Conservation (phyloP, 2,113 vertebrate genomes). For the Pedetes capensis region DNA sequence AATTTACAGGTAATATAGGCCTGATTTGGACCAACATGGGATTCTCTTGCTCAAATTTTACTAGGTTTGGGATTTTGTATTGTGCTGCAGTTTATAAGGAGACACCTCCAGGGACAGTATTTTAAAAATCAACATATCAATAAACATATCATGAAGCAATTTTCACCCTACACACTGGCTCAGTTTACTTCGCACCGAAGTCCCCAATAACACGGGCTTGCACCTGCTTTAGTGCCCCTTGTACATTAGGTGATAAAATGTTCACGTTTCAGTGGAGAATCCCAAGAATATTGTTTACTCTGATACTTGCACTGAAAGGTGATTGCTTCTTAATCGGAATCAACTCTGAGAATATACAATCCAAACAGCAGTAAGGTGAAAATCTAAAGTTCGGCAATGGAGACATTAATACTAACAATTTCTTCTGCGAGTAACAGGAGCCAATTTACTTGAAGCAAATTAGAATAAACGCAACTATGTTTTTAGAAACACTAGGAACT, state of each 20-base stretch:
- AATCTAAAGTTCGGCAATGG: not conserved
- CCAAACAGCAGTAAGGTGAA: not conserved
- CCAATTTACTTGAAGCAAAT: conserved; percentile 11
- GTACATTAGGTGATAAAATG: not conserved
- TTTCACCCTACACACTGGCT: not conserved
- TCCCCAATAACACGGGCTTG: not conserved
- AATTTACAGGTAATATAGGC: not conserved
- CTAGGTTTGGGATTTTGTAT: not conserved
- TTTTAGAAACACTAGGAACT: conserved; percentile 61
- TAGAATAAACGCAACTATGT: not conserved
- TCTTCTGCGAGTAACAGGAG: not conserved
- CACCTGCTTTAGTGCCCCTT: not conserved
- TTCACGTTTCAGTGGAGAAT: not conserved
- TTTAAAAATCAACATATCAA: not conserved
- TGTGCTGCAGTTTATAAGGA: not conserved
- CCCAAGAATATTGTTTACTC: not conserved
- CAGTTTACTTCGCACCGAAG: not conserved
- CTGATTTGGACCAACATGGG: conserved; percentile 38
- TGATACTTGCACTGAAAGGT: not conserved
- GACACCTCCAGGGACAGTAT: too few species aligned
- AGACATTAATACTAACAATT: conserved; percentile 12
- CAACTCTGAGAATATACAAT: not conserved
- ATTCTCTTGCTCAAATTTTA: not conserved
- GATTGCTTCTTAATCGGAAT: not conserved
- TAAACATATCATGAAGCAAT: not conserved